These are phyloP conservation scores for Onychostoma macrolepis DNA, from an alignment of 2,113 vertebrate species.

Conservation along the genomic window DNA sequence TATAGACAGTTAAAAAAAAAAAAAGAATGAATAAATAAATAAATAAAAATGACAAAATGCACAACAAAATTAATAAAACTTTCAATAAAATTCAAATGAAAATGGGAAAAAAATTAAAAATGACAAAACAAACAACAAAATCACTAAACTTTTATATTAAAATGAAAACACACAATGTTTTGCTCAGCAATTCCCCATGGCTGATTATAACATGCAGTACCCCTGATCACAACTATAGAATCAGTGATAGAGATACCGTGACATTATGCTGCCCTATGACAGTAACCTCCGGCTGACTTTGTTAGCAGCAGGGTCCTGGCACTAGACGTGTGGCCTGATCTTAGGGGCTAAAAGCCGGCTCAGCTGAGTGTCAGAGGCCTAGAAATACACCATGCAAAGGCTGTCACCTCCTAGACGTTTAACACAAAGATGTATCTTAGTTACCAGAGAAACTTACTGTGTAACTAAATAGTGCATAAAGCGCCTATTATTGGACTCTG, in stretches of 20 bases:
- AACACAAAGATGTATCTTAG: neutral
- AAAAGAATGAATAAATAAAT: too few relatives aligned
- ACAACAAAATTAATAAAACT: too few relatives aligned
- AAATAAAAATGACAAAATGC: too few relatives aligned
- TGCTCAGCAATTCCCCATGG: neutral
- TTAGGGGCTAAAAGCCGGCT: constrained; percentile 27
- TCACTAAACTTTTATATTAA: neutral
- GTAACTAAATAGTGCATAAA: neutral
- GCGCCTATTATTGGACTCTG: neutral
- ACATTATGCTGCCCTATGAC: neutral
- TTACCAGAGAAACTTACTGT: neutral
- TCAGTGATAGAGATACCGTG: neutral
- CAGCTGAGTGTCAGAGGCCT: constrained; percentile 1
- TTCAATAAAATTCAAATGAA: too few relatives aligned
- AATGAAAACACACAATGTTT: neutral
- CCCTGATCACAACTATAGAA: constrained; percentile 11
- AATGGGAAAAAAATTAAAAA: too few relatives aligned
- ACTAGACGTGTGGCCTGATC: neutral
- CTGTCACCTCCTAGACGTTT: neutral
- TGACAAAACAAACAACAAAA: neutral
- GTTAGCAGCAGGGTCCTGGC: constrained; percentile 2
- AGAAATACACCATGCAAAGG: constrained; percentile 13
- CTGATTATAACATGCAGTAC: neutral
- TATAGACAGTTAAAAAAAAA: too few relatives aligned
- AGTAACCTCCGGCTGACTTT: constrained; percentile 6